Base-by-base conservation (phyloP, 2,888 invertebrate genomes). In the Drosophila picticornis region DNA sequence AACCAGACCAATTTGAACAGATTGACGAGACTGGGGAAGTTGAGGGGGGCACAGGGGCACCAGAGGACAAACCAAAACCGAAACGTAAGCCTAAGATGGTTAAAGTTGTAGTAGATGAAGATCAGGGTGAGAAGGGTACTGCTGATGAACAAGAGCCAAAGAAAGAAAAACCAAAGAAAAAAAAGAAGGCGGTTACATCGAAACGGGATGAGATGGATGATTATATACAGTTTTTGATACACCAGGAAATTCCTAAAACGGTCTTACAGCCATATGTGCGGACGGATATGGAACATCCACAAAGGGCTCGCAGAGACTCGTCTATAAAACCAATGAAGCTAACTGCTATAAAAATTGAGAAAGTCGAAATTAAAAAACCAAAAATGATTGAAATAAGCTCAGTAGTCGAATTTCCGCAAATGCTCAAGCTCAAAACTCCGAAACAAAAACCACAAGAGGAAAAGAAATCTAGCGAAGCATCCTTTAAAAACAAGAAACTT, bases 401-500 rank as follows among this genome's bases (percentile, higher is more conserved):
- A 83, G 94, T 95, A 46, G 88, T 94, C 57, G 94, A 95, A 78
- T 93, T 94, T 16, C 95, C 96, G 1, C 95, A 95, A 65, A 94
- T 95, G 92, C 93, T 96, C 4, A 96, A 96, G 93, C 93, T 97
- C 6, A 96, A 94, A 87, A 83, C 86, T 55, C 92, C 92, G 5
- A 91, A 92, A 38, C 92, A 92, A 69, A 91, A 88, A 46, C 92
- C 92, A 5, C 88, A 90, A 60, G 82, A 81, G n/a, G 86, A 90
- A 19, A 96, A 96, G 34, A 84, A 93, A 40, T 27, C 56, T 27
- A 92, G 93, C 13, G 93, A 94, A 75, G 94, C 94, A 13, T 94
- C 95, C 80, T 92, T 96, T 64, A 96, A 96, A 0, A 96, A 96
- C 91, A 94, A 96, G 60, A 94, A 96, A 88, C 93, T 97, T 0